Evolutionary conservation across 2,888 invertebrate species (phyloP).

Genomic region (Maniola hyperantus): DNA sequence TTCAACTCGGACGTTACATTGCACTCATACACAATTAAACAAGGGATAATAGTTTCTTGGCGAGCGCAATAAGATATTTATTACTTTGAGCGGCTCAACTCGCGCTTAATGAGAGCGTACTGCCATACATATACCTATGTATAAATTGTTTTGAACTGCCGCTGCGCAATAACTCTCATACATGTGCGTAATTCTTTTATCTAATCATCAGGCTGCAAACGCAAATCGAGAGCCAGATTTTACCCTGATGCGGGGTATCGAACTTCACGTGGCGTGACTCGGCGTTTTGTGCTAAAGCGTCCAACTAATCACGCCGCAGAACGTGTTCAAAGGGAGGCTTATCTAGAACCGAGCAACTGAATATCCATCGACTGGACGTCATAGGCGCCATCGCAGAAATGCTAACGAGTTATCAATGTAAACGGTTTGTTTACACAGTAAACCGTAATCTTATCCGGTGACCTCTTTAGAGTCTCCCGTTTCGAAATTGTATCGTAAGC

Average conservation of each 20-base stretch:
- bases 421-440: constrained; percentile 81
- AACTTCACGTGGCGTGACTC: constrained; percentile 16
- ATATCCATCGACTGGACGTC: constrained; percentile 44
- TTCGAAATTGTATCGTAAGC: constrained; percentile 74
- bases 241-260: constrained; percentile 21
- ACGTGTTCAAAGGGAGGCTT: constrained; percentile 26
- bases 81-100: constrained; percentile 22
- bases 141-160: constrained; percentile 44
- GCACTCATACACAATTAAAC: background rate
- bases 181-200: constrained; percentile 44
- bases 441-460: constrained; percentile 82
- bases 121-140: constrained; percentile 32
- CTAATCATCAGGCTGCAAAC: constrained; percentile 41
- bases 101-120: constrained; percentile 35
- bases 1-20: background rate
- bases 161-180: constrained; percentile 45
- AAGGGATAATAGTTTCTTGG: constrained; percentile 4
- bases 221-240: constrained; percentile 29
- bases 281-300: constrained; percentile 16
- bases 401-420: constrained; percentile 79
- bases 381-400: constrained; percentile 77
- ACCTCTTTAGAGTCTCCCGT: constrained; percentile 80
- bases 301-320: constrained; percentile 19
- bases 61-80: constrained; percentile 33
- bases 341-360: constrained; percentile 20